A percentile compares a stretch with the other conserved stretches of the same genome.
These are phyloP conservation scores for Ploceus nigricollis DNA, from an alignment of 2,113 vertebrate genomes.

Conservation along the genomic window DNA sequence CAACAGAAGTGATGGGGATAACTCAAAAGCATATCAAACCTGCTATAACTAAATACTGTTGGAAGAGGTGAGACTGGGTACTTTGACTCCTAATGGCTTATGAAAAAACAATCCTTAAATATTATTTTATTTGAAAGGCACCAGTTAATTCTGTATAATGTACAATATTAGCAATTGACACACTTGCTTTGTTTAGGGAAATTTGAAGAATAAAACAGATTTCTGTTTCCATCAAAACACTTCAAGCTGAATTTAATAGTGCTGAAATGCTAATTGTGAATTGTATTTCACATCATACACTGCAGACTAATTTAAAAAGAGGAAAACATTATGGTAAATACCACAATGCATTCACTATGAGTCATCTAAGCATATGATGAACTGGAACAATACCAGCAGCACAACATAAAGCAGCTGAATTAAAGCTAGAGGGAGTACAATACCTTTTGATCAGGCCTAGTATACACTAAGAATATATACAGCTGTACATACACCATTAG, in stretches of 20 bases:
- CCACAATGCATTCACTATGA: conserved; percentile 49
- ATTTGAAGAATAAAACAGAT: conserved; percentile 32
- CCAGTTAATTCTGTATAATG: not conserved
- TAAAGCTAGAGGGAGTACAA: conserved; percentile 63
- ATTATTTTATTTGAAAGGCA: conserved; percentile 7
- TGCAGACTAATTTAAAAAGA: conserved; percentile 50
- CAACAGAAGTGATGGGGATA: not conserved
- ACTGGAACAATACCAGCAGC: conserved; percentile 54
- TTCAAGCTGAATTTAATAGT: conserved; percentile 48
- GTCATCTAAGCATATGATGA: conserved; percentile 56
- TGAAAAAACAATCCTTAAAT: not conserved
- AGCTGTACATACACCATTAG: conserved; percentile 31
- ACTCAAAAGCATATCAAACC: not conserved
- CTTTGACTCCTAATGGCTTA: not conserved
- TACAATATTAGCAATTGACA: not conserved
- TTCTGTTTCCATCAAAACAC: conserved; percentile 56
- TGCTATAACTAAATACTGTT: not conserved
- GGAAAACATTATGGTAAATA: conserved; percentile 51
- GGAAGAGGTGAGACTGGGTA: not conserved
- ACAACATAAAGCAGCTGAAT: conserved; percentile 47
- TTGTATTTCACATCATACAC: conserved; percentile 41
- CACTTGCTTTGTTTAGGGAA: conserved; percentile 37
- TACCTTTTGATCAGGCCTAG: conserved; percentile 46
- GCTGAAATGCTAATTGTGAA: conserved; percentile 57
- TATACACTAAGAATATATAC: not conserved